Percentiles rank a stretch among this genome's conserved stretches.
Conservation (phyloP, 1,140 invertebrate genomes). For the Sitophilus oryzae region DNA sequence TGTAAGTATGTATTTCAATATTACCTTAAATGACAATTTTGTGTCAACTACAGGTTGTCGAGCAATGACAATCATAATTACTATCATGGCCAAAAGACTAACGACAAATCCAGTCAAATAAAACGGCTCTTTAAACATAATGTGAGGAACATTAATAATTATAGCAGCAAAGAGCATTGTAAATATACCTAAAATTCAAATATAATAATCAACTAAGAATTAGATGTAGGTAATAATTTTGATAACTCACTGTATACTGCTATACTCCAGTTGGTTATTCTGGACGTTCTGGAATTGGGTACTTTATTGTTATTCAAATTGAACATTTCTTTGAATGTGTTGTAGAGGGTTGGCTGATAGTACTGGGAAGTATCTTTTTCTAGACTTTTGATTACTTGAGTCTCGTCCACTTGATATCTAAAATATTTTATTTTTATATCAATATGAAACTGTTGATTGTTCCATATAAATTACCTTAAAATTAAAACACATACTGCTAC, state of each 20-base stretch:
- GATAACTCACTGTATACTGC: constrained; percentile 29
- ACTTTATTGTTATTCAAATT: constrained; percentile 38
- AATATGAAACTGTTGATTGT: no score
- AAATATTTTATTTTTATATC: no score
- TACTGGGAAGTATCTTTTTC: constrained; percentile 6
- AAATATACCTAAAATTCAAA: constrained; percentile 21
- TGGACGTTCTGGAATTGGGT: constrained; percentile 22
- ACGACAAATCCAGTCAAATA: constrained; percentile 16
- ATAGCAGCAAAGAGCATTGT: constrained; percentile 21
- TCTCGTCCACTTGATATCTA: constrained; percentile 24
- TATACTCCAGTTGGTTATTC: constrained; percentile 31
- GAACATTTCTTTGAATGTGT: constrained; percentile 29
- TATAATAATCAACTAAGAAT: constrained; percentile 1
- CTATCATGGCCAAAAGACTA: constrained; percentile 7
- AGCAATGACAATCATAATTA: constrained; percentile 42
- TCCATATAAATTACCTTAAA: constrained; percentile 50
- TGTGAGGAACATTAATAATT: constrained; percentile 14
- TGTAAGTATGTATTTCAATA: neutral
- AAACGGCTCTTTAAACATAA: constrained; percentile 20
- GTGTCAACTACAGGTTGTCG: constrained; percentile 26
- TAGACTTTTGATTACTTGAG: constrained; percentile 11
- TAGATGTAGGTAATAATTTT: neutral
- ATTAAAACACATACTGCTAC: constrained; percentile 75
- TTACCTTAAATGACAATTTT: constrained; percentile 31
- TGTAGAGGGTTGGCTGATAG: constrained; percentile 5